Base-by-base conservation (phyloP, 2,888 invertebrate species). In the Clepsis dumicolana region DNA sequence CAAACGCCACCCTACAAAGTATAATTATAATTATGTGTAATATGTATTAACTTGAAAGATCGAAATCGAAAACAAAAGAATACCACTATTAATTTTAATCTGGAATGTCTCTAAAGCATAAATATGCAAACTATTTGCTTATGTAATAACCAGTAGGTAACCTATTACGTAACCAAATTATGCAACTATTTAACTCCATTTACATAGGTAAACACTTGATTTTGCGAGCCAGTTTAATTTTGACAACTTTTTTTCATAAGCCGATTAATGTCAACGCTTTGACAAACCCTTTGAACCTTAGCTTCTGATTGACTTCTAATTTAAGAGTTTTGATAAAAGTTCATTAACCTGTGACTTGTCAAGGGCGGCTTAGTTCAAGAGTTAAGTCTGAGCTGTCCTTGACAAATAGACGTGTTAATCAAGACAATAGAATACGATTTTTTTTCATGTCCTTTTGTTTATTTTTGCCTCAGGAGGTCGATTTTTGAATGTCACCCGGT, bases 141-240 rank as follows among this genome's bases (percentile, higher is more conserved):
- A 38, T 38, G n/a, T 38, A 38, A 38, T 38, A 38, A n/a, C n/a
- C n/a, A n/a, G n/a, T n/a, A n/a, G n/a, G n/a, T n/a, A n/a, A n/a
- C 38, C 38, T 38, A 38, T 38, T 38, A 38, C 38, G n/a, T 38
- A 38, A 38, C 35, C 38, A 14, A 38, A 38, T 38, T 38, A n/a
- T 38, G 38, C n/a, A 38, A n/a, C 14, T n/a, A 38, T 38, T 38
- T n/a, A 38, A n/a, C 38, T n/a, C n/a, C n/a, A 38, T 35, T 35
- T 35, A 5, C 38, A 38, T 38, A 38, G n/a, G 38, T 38, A n/a
- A n/a, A 1, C 4, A 38, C n/a, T n/a, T 4, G 14, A 4, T n/a
- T 38, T 38, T 38, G n/a, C 4, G 3, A 4, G 38, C 14, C 4
- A n/a, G 38, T 38, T n/a, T 38, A 38, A 14, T n/a, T 38, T 4